phyloP scores from a whole-genome alignment of 2,113 vertebrate genomes.

The Corydoras sp. region DNA sequence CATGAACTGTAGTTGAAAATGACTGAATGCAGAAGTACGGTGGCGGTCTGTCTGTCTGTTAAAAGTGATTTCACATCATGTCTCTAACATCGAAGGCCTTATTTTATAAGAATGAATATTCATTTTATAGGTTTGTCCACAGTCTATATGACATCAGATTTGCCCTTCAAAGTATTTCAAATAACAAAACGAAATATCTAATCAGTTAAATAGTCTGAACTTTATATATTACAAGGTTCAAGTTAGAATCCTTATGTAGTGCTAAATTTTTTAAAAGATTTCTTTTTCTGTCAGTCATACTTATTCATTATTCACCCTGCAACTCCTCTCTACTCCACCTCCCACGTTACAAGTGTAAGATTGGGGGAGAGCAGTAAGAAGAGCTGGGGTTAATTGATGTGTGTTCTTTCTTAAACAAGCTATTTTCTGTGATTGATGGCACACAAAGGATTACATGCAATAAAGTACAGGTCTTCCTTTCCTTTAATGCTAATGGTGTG shows the following conservation, averaged over 20 bases:
- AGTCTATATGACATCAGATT: too few species aligned
- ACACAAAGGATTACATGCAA: conserved; percentile 38
- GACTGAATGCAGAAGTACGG: too few species aligned
- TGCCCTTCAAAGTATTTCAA: too few species aligned
- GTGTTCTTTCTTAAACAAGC: conserved; percentile 48
- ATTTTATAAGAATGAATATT: too few species aligned
- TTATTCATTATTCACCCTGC: not conserved
- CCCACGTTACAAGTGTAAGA: conserved; percentile 11
- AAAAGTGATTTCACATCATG: too few species aligned
- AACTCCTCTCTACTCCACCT: not conserved
- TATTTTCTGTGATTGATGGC: conserved; percentile 53
- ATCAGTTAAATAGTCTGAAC: too few species aligned
- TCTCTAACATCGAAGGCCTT: too few species aligned
- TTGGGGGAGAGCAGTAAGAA: conserved; percentile 15
- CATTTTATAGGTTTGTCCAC: too few species aligned
- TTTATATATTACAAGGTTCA: too few species aligned
- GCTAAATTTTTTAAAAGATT: not conserved
- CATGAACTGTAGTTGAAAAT: too few species aligned
- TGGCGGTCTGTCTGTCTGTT: too few species aligned
- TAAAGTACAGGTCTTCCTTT: conserved; percentile 34
- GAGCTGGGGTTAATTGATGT: conserved; percentile 53
- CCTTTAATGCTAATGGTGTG: conserved; percentile 42
- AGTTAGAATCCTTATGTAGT: not conserved
- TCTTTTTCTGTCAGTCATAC: conserved; percentile 15
- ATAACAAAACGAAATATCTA: too few species aligned